Evolutionary conservation across 1,140 invertebrate genomes (phyloP), one percentile per base, ranked within the genome.

Genomic region (Drosophila sucinea): DNA sequence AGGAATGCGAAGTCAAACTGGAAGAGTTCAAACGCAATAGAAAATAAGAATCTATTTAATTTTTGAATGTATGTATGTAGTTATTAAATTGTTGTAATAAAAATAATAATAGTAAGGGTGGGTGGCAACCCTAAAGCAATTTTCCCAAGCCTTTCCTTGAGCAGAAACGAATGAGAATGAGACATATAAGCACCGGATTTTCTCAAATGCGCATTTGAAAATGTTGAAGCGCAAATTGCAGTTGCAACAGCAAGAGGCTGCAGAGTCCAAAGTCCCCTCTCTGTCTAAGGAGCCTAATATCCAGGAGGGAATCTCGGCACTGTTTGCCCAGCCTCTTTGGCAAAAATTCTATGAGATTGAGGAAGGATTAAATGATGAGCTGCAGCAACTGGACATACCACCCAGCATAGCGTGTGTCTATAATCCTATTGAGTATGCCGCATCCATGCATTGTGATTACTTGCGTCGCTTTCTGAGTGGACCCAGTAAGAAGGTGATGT

Each of bases 401-500:
- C 32, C 55, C 2, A 17, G 4, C 3, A 81, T 92, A 10, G 44
- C 27, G 4, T 92, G 89, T 66, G 90, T 97, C 25, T 98, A 98
- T 82, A 97, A 97, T 93, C 97, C 97, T 7, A 87, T 97, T 41
- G 95, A 96, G 79, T 98, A 98, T 94, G 97, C 97, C 1, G 94
- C 92, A 82, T 93, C 95, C 69, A 93, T 96, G 44, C 97, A 98
- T 92, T 93, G 93, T 40, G 92, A 93, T 47, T 97, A 95, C 91
- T 92, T 97, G 1, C 90, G 93, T 35, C 95, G 94, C 68, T 97
- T 94, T 84, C 95, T 96, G 80, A 92, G 92, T 27, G 93, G 92
- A 6, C 80, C 90, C 5, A 98, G 23, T 10, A 51, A 97, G 91
- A 94, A 94, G 74, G 93, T 98, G 10, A 91, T 98, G 51, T 97